Percentiles rank a stretch among this genome's conserved stretches.
Evolutionary conservation across 2,888 invertebrate species (phyloP).

Genomic region (Spodoptera exigua): DNA sequence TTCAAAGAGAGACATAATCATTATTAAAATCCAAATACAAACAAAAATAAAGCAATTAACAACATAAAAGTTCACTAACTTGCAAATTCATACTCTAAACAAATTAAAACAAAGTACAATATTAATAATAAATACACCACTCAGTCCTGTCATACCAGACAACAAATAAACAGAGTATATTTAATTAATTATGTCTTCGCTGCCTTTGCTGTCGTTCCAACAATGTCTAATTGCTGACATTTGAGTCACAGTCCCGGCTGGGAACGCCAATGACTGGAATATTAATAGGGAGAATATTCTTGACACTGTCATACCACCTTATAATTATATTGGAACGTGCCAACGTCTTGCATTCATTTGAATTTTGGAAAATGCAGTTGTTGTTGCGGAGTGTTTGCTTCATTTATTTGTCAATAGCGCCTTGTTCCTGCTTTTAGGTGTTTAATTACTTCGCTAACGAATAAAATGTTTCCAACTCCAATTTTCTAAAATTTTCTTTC

Average conservation of each 20-base stretch:
- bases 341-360: constrained; percentile 9
- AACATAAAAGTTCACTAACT: too few species aligned
- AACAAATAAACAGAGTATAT: constrained; percentile 5
- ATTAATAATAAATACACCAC: too few species aligned
- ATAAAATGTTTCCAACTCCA: too few species aligned
- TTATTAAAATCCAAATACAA: too few species aligned
- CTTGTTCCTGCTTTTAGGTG: too few species aligned
- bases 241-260: constrained; percentile 63
- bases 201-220: constrained; percentile 59
- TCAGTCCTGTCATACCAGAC: neutral
- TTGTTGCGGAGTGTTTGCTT: neutral
- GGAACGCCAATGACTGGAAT: constrained; percentile 68
- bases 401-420: too few species aligned
- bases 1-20: too few species aligned
- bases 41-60: too few species aligned
- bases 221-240: constrained; percentile 68
- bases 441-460: too few species aligned
- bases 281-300: constrained; percentile 65
- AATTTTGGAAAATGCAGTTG: neutral
- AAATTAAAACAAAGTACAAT: neutral
- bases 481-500: too few species aligned
- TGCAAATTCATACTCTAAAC: too few species aligned
- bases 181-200: constrained; percentile 26
- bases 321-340: constrained; percentile 42
- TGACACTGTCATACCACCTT: constrained; percentile 54